phyloP scores from a whole-genome alignment of 1,140 invertebrate species.

The silkworm (Bombyx mori) region DNA sequence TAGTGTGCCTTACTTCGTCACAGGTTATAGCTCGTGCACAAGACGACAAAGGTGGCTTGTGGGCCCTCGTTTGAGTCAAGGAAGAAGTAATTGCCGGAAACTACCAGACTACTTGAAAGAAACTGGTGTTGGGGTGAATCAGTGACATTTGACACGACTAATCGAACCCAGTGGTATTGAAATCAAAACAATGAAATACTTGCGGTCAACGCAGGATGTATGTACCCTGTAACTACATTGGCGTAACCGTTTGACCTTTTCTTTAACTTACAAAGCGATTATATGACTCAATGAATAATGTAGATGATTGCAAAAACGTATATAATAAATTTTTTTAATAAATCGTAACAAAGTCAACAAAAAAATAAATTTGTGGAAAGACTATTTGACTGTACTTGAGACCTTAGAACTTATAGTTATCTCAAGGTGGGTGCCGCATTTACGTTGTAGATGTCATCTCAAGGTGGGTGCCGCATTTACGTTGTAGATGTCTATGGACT shows the following conservation, averaged over 20 bases:
- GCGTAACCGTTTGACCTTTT: slow-evolving; percentile 19
- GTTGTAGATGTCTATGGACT: too few relatives aligned
- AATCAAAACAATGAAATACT: slow-evolving; percentile 54
- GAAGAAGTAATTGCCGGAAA: slow-evolving; percentile 66
- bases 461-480: too few relatives aligned
- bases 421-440: too few relatives aligned
- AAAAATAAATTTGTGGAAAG: too few relatives aligned
- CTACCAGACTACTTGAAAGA: slow-evolving; percentile 42
- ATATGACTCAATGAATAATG: too few relatives aligned
- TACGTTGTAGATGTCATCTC: too few relatives aligned
- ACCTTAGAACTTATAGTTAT: too few relatives aligned
- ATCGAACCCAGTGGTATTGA: slow-evolving; percentile 49
- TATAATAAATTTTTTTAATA: too few relatives aligned
- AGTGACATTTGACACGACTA: slow-evolving; percentile 64
- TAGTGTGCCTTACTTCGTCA: slow-evolving; percentile 44
- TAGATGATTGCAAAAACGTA: too few relatives aligned
- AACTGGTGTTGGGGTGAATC: slow-evolving; percentile 47
- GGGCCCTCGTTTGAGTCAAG: slow-evolving; percentile 40
- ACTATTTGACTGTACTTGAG: too few relatives aligned
- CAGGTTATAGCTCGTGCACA: slow-evolving; percentile 38
- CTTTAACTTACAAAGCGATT: too few relatives aligned
- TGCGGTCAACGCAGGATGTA: slow-evolving; percentile 54
- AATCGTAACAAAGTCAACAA: too few relatives aligned
- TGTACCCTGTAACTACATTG: slow-evolving; percentile 18
- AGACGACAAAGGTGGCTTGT: slow-evolving; percentile 36